Conservation (phyloP, 1,140 invertebrate species). For the Pogonomyrmex californicus region DNA sequence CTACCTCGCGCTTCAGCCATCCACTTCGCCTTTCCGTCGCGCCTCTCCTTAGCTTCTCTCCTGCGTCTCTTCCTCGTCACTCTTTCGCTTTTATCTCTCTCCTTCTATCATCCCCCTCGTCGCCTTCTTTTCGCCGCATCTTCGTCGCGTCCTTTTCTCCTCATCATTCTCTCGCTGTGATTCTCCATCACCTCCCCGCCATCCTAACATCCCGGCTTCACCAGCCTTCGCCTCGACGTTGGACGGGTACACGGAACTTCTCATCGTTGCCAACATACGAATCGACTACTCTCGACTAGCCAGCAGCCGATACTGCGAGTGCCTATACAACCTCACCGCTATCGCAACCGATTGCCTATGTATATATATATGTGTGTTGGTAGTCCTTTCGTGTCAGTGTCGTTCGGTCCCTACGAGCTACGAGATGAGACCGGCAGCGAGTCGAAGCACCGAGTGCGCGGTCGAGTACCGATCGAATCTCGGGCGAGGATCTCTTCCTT, state of each 20-base stretch:
- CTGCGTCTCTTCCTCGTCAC: neutral
- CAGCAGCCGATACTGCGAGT: conserved; percentile 18
- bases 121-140: conserved; percentile 69
- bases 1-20: conserved; percentile 12
- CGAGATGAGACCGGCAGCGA: conserved; percentile 31
- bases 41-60: conserved; percentile 9
- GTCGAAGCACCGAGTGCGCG: conserved; percentile 25
- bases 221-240: conserved; percentile 37
- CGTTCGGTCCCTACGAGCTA: conserved; percentile 30
- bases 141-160: conserved; percentile 38
- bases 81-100: neutral
- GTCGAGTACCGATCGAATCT: conserved; percentile 70
- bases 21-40: neutral
- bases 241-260: conserved; percentile 73
- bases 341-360: neutral
- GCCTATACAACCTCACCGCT: neutral
- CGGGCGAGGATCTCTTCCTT: conserved; percentile 62
- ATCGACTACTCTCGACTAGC: conserved; percentile 62
- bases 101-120: conserved; percentile 22
- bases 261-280: conserved; percentile 66
- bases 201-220: conserved; percentile 30
- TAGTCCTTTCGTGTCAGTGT: conserved; percentile 40
- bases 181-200: conserved; percentile 32
- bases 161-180: conserved; percentile 58
- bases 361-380: neutral